Conservation (phyloP, 2,888 invertebrate genomes). For the Crematogaster levior region DNA sequence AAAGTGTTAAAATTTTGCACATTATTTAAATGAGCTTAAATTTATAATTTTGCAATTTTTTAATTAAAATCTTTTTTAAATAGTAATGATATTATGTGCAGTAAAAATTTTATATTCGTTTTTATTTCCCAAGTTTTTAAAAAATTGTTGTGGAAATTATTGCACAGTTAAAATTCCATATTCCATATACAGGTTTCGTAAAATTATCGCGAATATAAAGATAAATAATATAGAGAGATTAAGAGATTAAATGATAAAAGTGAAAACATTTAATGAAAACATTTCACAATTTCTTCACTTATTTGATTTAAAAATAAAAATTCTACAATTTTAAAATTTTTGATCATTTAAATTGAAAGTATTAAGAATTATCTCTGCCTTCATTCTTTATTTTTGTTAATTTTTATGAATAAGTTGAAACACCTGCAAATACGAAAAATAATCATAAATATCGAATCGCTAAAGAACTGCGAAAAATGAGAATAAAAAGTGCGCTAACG, state of each 20-base stretch:
- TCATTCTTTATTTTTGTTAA: background rate
- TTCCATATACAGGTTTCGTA: background rate
- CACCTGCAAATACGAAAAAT: background rate
- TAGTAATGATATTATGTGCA: background rate
- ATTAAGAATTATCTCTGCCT: background rate
- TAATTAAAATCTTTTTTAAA: constrained; percentile 6
- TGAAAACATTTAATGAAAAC: background rate
- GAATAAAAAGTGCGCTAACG: constrained; percentile 17
- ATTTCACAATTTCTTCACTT: background rate
- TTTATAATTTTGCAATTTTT: constrained; percentile 17
- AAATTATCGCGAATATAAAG: background rate
- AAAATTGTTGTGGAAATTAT: constrained; percentile 18
- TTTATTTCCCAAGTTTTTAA: background rate
- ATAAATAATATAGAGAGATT: background rate
- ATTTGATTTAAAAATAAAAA: constrained; percentile 6
- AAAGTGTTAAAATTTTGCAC: constrained; percentile 5
- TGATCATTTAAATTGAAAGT: background rate
- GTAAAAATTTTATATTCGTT: background rate
- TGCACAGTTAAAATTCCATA: background rate
- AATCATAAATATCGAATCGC: background rate
- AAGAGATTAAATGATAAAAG: constrained; percentile 1
- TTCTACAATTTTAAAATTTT: background rate
- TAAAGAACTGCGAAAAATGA: background rate
- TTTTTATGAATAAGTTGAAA: background rate
- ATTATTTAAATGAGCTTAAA: constrained; percentile 18